Evolutionary conservation across 1,140 invertebrate species (phyloP).

Genomic region (Drosophila subobscura): DNA sequence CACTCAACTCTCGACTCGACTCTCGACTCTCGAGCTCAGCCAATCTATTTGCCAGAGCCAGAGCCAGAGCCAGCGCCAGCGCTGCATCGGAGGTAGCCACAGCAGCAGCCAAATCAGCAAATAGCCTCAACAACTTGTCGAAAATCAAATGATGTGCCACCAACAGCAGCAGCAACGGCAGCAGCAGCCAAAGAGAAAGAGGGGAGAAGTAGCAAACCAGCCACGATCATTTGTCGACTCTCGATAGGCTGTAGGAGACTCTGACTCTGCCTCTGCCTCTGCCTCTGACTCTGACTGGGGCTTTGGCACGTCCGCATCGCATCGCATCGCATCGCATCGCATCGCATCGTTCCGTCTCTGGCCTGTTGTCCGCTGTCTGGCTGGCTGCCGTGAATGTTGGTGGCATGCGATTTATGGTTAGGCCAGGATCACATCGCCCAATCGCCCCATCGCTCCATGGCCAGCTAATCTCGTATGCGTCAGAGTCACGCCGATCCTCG

Average conservation of each 20-base stretch:
- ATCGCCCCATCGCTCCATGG: conserved; percentile 58
- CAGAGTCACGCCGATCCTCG: conserved; percentile 68
- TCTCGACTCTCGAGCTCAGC: conserved; percentile 48
- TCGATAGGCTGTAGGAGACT: conserved; percentile 32
- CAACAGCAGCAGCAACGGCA: conserved; percentile 43
- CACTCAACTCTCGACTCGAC: background rate
- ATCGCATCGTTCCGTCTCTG: conserved; percentile 10
- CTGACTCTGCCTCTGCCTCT: background rate
- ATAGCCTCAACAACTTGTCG: conserved; percentile 80
- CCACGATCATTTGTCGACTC: conserved; percentile 77
- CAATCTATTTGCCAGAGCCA: conserved; percentile 66
- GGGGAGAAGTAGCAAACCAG: conserved; percentile 39
- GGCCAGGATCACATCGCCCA: conserved; percentile 73
- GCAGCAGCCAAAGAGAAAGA: conserved; percentile 12
- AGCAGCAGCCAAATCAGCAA: conserved; percentile 73
- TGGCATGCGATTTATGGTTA: conserved; percentile 76
- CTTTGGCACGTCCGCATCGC: conserved; percentile 76
- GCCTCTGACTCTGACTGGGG: conserved; percentile 10
- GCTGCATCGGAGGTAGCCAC: conserved; percentile 19
- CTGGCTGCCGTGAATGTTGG: conserved; percentile 11
- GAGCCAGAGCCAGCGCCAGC: conserved; percentile 38
- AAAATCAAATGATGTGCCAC: conserved; percentile 82
- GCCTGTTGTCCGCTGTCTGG: conserved; percentile 21
- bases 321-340: conserved; percentile 49
- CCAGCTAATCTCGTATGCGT: conserved; percentile 77